phyloP scores from a whole-genome alignment of 2,113 vertebrate species.

The Sphyrna mokarran region DNA sequence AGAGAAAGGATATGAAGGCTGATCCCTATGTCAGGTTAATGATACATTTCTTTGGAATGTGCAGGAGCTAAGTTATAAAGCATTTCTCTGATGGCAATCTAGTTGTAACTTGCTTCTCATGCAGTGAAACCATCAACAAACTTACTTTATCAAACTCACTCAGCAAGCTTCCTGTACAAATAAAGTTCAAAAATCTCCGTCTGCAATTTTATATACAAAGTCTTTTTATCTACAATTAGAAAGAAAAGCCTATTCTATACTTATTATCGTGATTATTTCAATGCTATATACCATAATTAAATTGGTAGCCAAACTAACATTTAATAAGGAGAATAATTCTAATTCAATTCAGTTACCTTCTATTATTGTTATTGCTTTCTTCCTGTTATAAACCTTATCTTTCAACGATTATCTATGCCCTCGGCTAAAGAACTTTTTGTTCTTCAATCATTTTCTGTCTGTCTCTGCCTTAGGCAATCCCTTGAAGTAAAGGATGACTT shows the following conservation, averaged over 20 bases:
- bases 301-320: background rate
- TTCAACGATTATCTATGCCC: background rate
- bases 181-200: background rate
- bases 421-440: background rate
- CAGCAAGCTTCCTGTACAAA: background rate
- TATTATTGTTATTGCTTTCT: background rate
- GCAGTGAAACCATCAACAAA: background rate
- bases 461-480: too few species aligned
- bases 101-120: conserved; percentile 9
- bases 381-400: background rate
- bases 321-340: background rate
- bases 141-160: background rate
- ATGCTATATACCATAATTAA: background rate
- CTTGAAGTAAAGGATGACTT: too few species aligned
- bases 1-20: background rate
- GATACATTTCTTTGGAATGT: conserved; percentile 27
- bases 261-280: background rate
- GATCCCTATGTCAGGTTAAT: background rate
- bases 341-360: background rate
- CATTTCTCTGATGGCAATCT: background rate
- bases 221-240: background rate
- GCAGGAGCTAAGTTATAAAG: background rate
- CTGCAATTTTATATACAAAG: background rate
- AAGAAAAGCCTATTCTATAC: background rate
- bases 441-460: background rate